Conservation (phyloP, 2,888 invertebrate species). For the Beris chalybata region DNA sequence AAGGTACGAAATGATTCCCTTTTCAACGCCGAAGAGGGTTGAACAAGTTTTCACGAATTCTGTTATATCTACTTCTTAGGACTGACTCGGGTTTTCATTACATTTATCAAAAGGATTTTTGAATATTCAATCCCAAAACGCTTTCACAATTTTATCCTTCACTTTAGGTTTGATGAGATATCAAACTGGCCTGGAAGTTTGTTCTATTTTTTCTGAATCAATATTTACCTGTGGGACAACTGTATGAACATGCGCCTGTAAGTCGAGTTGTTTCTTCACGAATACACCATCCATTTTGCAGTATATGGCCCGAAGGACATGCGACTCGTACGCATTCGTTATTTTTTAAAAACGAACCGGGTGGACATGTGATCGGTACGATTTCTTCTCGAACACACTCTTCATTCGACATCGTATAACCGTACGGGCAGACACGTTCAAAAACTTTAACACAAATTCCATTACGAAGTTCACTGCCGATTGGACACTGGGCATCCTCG, state of each 20-base stretch:
- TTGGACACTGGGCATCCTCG: not conserved
- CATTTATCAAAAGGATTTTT: too few relatives aligned
- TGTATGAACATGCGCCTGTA: not conserved
- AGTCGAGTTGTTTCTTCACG: too few relatives aligned
- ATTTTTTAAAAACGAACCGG: slow-evolving; percentile 9
- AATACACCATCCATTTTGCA: slow-evolving; percentile 21
- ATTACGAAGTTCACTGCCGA: slow-evolving; percentile 14
- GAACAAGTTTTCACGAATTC: too few relatives aligned
- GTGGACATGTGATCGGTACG: slow-evolving; percentile 4
- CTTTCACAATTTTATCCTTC: too few relatives aligned
- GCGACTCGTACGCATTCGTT: slow-evolving; percentile 21
- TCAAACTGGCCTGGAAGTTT: too few relatives aligned
- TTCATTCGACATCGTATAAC: slow-evolving; percentile 7
- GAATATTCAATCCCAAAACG: too few relatives aligned
- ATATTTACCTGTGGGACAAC: slow-evolving; percentile 8
- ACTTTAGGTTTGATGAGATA: too few relatives aligned
- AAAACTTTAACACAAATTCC: slow-evolving; percentile 10
- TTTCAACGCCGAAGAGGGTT: too few relatives aligned
- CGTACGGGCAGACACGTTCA: slow-evolving; percentile 13
- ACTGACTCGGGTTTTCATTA: too few relatives aligned
- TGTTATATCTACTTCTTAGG: too few relatives aligned
- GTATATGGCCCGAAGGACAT: slow-evolving; percentile 1
- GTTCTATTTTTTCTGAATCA: too few relatives aligned
- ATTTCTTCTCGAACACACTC: slow-evolving; percentile 16
- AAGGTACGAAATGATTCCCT: too few relatives aligned